Conservation (phyloP, 2,888 invertebrate species). For the Clanis bilineata region DNA sequence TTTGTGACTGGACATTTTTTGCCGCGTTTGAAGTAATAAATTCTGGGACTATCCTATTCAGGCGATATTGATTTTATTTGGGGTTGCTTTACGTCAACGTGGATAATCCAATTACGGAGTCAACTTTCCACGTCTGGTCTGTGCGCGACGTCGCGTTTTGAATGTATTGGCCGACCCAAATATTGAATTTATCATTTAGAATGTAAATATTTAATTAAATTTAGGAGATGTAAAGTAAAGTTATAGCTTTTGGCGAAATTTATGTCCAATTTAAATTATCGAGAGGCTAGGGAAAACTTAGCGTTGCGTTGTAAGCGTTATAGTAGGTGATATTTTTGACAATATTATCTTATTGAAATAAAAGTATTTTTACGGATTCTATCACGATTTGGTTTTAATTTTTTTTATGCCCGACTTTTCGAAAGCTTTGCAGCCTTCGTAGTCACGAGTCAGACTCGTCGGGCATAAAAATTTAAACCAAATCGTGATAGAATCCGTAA, state of each 20-base stretch:
- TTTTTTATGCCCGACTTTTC: no score
- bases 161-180: conserved; percentile 11
- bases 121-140: background rate
- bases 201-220: background rate
- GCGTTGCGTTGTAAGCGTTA: no score
- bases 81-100: background rate
- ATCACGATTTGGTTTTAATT: no score
- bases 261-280: background rate
- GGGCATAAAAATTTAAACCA: no score
- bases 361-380: no score
- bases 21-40: background rate
- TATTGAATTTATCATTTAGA: background rate
- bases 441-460: no score
- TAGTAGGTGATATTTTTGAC: no score
- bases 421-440: no score
- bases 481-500: no score
- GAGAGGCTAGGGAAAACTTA: no score
- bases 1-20: background rate
- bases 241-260: background rate
- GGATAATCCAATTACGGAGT: conserved; percentile 10
- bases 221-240: background rate
- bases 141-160: background rate
- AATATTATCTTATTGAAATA: no score
- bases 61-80: conserved; percentile 6
- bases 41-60: background rate